Base-by-base conservation (phyloP, 2,797 vertebrate genomes). In the Epinephelus malabaricus region DNA sequence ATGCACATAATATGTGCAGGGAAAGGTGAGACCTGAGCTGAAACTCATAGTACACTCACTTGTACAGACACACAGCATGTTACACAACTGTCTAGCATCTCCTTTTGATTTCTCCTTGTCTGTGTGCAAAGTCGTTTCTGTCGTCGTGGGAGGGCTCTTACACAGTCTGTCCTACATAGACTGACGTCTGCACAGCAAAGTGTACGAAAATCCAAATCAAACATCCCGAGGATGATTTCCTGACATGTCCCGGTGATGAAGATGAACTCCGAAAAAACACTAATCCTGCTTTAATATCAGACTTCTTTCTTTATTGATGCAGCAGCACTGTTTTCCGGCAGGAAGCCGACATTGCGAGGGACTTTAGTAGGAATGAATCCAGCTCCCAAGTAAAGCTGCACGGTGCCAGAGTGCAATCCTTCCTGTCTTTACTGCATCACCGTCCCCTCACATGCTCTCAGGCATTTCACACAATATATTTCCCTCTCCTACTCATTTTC, bases 251-350 rank as follows among this genome's bases (percentile, higher is more conserved):
- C 63, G 50, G 59, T 82, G 79, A 73, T 74, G 60, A 67, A 73
- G 65, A 72, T 83, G 77, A 78, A 72, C 68, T 86, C 81, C 15
- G 13, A 60, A 43, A 74, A 76, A 74, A 76, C 62, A 23, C 50
- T 85, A 83, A 84, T 84, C 86, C 79, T 68, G n/a, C 76, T 69
- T 63, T 64, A 77, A 85, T 66, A 82, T 81, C 60, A 53, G 77
- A 69, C 73, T 68, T 8, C 4, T 40, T 34, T 34, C 21, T 59
- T 58, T 18, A 78, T 67, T 53, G 59, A 80, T 60, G 85, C 72
- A 27, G 76, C 67, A 53, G 49, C 46, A 60, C 40, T 30, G 66
- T 79, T 60, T 34, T 74, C 40, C 69, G 62, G 66, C 79, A 23
- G 56, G 18, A 63, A 63, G 59, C 66, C 12, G 85, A 75, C 82